A percentile compares a stretch with the other conserved stretches of the same genome.
These are phyloP conservation scores for Hippocampus kuda DNA, from an alignment of 2,797 vertebrate species.

Conservation along the genomic window DNA sequence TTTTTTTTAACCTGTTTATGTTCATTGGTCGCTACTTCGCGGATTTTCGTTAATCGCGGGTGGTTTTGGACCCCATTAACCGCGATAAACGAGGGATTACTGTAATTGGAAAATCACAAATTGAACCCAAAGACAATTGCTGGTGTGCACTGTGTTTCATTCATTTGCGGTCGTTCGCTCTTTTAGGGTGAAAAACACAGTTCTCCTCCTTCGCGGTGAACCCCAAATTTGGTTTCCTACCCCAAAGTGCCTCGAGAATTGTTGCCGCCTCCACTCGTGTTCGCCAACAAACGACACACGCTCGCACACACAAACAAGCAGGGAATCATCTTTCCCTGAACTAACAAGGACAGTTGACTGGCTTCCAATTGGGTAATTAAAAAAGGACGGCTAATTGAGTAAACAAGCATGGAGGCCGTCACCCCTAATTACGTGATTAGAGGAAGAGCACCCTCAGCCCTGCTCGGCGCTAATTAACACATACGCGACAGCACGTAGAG, in stretches of 20 bases:
- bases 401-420: conserved; percentile 89
- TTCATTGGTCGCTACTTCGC: too few relatives aligned
- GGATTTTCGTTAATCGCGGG: too few relatives aligned
- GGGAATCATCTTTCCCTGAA: neutral
- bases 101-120: neutral
- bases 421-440: conserved; percentile 97
- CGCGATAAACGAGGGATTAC: too few relatives aligned
- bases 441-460: conserved; percentile 69
- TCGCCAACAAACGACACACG: neutral
- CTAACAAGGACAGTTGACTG: conserved; percentile 62
- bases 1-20: too few relatives aligned
- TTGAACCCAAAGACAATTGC: neutral
- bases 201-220: neutral
- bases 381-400: conserved; percentile 95
- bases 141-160: neutral
- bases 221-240: neutral
- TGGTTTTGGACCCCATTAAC: too few relatives aligned
- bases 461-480: conserved; percentile 83
- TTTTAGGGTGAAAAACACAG: neutral
- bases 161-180: neutral
- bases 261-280: neutral
- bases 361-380: conserved; percentile 88
- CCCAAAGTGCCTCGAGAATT: neutral
- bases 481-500: conserved; percentile 40
- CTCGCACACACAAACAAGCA: neutral